Evolutionary conservation across 1,140 invertebrate genomes (phyloP).

Genomic region (Aphelinus atriplicis): DNA sequence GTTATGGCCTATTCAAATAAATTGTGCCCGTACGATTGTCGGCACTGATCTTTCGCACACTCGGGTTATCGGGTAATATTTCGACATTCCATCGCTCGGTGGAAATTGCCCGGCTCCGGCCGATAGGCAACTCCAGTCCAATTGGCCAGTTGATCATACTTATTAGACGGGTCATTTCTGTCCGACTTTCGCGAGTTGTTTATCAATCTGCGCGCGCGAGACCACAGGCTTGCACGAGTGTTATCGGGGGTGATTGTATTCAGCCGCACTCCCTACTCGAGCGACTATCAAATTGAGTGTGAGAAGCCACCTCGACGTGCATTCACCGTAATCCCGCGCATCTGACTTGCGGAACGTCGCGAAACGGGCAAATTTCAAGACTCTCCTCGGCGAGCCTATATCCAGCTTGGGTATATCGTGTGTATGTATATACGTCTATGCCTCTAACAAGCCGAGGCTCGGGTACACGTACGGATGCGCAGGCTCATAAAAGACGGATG

Average conservation of each 20-base stretch:
- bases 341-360: too few relatives aligned
- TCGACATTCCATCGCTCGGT: background rate
- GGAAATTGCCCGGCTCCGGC: background rate
- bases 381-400: too few relatives aligned
- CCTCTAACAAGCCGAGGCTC: too few relatives aligned
- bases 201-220: too few relatives aligned
- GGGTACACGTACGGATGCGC: background rate
- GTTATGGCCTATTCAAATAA: conserved; percentile 7
- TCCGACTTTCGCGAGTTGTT: too few relatives aligned
- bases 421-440: background rate
- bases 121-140: background rate
- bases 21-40: background rate
- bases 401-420: background rate
- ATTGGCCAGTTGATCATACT: background rate
- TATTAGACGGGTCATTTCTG: too few relatives aligned
- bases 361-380: background rate
- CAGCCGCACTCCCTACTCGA: too few relatives aligned
- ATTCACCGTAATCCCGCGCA: too few relatives aligned
- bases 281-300: too few relatives aligned
- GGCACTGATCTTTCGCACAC: background rate
- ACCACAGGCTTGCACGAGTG: too few relatives aligned
- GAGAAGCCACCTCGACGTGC: too few relatives aligned
- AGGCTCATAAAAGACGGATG: conserved; percentile 23
- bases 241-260: too few relatives aligned
- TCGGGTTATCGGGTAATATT: background rate